Evolutionary conservation across 2,888 invertebrate species (phyloP).

Genomic region (Drosophila greeni): DNA sequence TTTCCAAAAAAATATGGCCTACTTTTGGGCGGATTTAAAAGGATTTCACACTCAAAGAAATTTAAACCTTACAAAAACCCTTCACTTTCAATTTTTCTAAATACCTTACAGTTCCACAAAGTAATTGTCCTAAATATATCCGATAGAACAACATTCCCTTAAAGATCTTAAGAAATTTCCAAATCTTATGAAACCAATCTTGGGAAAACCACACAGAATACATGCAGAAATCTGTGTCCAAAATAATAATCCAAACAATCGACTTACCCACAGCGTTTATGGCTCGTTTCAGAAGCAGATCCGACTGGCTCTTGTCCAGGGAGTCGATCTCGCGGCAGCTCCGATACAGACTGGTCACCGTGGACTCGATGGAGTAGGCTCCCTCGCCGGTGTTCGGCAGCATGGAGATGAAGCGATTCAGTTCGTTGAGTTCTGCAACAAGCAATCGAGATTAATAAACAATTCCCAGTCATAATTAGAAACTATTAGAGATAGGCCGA

Average conservation of each 20-base stretch:
- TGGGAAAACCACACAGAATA: background rate
- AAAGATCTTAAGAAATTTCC: background rate
- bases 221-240: background rate
- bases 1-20: rapidly evolving
- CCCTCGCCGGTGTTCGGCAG: constrained; percentile 71
- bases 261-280: constrained; percentile 76
- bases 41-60: background rate
- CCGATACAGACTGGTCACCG: constrained; percentile 75
- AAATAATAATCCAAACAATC: background rate
- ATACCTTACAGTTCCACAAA: too few species aligned
- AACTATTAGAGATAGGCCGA: background rate
- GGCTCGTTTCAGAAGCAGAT: constrained; percentile 74
- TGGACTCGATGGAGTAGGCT: constrained; percentile 76
- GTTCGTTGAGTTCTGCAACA: constrained; percentile 72
- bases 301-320: constrained; percentile 76
- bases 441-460: background rate
- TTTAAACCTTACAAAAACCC: background rate
- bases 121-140: background rate
- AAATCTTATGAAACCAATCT: too few species aligned
- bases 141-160: rapidly evolving
- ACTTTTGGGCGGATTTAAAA: background rate
- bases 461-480: rapidly evolving
- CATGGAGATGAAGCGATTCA: constrained; percentile 78
- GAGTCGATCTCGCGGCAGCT: constrained; percentile 77
- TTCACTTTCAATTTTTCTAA: too few species aligned